Evolutionary conservation across 2,888 invertebrate genomes (phyloP).

Genomic region (Leptinotarsa rubiginosa): DNA sequence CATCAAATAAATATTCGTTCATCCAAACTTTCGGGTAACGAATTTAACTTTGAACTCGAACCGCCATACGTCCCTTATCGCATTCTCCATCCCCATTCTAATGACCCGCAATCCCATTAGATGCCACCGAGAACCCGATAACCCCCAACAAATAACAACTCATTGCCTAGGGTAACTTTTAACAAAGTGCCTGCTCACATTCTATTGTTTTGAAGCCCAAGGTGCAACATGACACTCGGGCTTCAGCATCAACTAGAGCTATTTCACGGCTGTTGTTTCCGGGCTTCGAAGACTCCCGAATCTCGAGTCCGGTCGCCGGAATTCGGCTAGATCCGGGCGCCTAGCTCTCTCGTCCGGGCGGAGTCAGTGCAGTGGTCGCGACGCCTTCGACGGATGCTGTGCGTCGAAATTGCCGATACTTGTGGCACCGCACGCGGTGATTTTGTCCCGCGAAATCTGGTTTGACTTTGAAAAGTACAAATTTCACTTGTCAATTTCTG

Average conservation of each 20-base stretch:
- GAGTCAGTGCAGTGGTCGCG: conserved; percentile 62
- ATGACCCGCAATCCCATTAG: conserved; percentile 25
- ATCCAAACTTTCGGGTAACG: background rate
- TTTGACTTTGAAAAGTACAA: conserved; percentile 9
- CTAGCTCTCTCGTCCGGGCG: conserved; percentile 61
- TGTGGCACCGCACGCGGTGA: conserved; percentile 48
- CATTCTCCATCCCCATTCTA: conserved; percentile 21
- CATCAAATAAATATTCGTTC: background rate
- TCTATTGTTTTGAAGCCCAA: conserved; percentile 35
- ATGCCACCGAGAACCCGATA: conserved; percentile 21
- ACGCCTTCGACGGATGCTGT: conserved; percentile 56
- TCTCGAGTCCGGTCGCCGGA: conserved; percentile 47
- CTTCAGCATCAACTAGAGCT: conserved; percentile 42
- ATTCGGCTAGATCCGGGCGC: conserved; percentile 49
- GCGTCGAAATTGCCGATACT: conserved; percentile 13
- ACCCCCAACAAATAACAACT: conserved; percentile 19
- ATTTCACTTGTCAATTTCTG: conserved; percentile 42
- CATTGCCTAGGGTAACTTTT: conserved; percentile 27
- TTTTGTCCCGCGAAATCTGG: conserved; percentile 5
- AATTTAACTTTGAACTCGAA: background rate
- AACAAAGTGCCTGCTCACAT: conserved; percentile 32
- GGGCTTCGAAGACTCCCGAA: conserved; percentile 48
- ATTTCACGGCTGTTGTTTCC: conserved; percentile 55
- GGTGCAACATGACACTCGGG: conserved; percentile 43
- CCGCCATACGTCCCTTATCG: conserved; percentile 14